Evolutionary conservation across 1,140 invertebrate genomes (phyloP).

Genomic region (Rhagoletis zephyria): DNA sequence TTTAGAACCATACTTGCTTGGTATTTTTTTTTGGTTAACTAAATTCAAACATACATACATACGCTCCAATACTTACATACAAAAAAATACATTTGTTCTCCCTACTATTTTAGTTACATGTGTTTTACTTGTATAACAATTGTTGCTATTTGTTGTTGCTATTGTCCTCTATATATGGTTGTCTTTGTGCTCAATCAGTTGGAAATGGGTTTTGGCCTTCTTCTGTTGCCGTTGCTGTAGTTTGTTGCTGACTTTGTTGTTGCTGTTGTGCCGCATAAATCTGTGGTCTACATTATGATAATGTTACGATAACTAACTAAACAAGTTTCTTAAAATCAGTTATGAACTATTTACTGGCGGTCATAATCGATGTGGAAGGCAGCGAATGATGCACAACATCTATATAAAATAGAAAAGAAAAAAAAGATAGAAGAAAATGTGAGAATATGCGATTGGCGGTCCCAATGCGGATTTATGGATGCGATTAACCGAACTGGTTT

Average conservation of each 20-base stretch:
- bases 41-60: background rate
- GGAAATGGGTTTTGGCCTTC: background rate
- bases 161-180: background rate
- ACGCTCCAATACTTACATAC: background rate
- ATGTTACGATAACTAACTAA: background rate
- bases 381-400: background rate
- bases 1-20: background rate
- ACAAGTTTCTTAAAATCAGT: background rate
- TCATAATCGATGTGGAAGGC: background rate
- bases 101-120: background rate
- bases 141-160: background rate
- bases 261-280: background rate
- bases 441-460: background rate
- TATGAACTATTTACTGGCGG: background rate
- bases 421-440: background rate
- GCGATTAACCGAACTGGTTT: too few species aligned
- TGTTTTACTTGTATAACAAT: background rate
- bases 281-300: background rate
- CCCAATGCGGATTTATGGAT: background rate
- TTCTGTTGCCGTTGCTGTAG: background rate
- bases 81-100: background rate
- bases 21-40: background rate
- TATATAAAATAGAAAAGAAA: background rate
- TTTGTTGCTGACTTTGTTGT: background rate
- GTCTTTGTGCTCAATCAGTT: background rate